phyloP scores from a whole-genome alignment of 2,797 vertebrate species.

The Crenuchus spilurus region DNA sequence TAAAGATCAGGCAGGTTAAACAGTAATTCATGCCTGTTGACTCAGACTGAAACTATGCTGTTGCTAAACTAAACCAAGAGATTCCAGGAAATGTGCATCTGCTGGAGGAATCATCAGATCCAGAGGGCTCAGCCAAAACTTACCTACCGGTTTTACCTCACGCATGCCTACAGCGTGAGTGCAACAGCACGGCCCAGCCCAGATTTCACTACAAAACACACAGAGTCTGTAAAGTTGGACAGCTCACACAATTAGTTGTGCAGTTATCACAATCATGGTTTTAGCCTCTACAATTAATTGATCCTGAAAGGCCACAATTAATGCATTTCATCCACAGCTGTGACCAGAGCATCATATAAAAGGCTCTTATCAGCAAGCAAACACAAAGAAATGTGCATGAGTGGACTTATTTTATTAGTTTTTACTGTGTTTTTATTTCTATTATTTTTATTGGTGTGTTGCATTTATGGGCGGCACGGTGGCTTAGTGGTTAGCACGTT shows the following conservation, averaged over 20 bases:
- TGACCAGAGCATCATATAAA: not conserved
- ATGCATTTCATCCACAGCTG: not conserved
- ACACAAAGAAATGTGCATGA: not conserved
- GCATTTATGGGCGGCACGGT: no score
- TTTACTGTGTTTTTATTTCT: no score
- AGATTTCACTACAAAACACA: constrained; percentile 71
- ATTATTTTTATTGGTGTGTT: no score
- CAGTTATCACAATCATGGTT: constrained; percentile 14
- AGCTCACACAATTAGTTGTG: not conserved
- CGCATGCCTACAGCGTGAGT: constrained; percentile 75
- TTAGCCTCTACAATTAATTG: constrained; percentile 13
- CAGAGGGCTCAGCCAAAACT: constrained; percentile 66
- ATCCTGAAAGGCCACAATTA: constrained; percentile 15
- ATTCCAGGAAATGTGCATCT: constrained; percentile 45
- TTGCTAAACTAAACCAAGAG: constrained; percentile 42
- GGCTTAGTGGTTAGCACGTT: no score
- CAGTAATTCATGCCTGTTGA: constrained; percentile 46
- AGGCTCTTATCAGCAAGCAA: not conserved
- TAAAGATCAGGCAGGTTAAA: constrained; percentile 6
- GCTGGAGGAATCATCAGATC: constrained; percentile 49
- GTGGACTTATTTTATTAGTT: no score
- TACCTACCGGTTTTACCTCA: constrained; percentile 80
- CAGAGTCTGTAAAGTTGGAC: constrained; percentile 8
- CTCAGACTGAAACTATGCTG: constrained; percentile 20
- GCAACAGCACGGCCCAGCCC: constrained; percentile 71